Percentiles rank a stretch among this genome's conserved stretches.
Conservation (phyloP, 2,797 vertebrate genomes). For the Tapirus indicus region DNA sequence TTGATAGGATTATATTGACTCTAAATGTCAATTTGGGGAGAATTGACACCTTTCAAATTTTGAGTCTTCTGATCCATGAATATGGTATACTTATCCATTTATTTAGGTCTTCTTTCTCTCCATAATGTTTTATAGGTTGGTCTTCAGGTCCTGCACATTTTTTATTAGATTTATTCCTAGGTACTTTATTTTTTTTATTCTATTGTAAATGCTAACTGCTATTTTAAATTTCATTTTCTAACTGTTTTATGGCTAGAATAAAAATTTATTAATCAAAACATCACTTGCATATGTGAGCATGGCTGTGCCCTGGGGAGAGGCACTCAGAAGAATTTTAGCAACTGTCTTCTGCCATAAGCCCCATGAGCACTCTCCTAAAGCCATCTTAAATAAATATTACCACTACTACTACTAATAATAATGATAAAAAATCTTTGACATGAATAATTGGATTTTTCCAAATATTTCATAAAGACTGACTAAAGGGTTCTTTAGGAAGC, state of each 20-base stretch:
- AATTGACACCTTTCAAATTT: background rate
- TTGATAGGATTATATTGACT: slow-evolving; percentile 11
- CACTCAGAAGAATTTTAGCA: background rate
- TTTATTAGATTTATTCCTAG: slow-evolving; percentile 16
- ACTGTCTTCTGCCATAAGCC: background rate
- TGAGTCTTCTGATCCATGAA: background rate
- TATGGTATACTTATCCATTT: background rate
- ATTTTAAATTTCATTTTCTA: background rate
- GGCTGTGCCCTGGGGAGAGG: background rate
- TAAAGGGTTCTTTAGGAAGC: background rate
- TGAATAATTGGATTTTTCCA: background rate
- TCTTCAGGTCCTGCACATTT: background rate
- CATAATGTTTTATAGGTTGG: background rate
- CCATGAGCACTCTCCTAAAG: background rate
- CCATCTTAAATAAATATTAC: background rate
- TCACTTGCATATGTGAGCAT: background rate
- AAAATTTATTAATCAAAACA: background rate
- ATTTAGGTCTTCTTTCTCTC: background rate
- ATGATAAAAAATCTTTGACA: background rate
- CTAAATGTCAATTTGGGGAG: background rate
- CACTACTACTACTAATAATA: background rate
- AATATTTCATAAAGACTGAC: background rate
- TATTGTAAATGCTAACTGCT: background rate
- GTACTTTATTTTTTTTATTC: background rate
- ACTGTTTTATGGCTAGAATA: background rate